Base-by-base conservation (phyloP, 2,113 vertebrate genomes). In the Egretta garzetta region DNA sequence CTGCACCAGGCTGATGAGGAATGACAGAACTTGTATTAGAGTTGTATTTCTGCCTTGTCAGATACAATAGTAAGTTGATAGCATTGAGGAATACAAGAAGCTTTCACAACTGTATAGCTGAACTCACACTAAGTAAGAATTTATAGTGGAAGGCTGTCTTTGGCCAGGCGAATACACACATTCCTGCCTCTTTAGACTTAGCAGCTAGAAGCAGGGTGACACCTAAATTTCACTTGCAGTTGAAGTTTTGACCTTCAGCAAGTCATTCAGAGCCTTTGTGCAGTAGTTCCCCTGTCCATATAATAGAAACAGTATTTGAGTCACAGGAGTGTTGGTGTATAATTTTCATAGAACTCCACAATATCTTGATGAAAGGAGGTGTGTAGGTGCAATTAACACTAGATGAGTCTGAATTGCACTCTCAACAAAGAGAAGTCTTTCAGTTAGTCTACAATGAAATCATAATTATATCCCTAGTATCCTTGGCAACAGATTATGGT, bases 321-420 rank as follows among this genome's bases (percentile, higher is more conserved):
- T 81, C 55, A 45, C 52, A 52, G 43, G 47, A 67, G 47, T 35
- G 60, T 6, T 74, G 72, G 20, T 28, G 13, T 71, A 1, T 75
- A 62, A 74, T 93, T 93, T 95, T 72, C 86, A 26, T 72, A 21
- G 66, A 45, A 19, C 70, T 85, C 43, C 27, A 47, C 59, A 63
- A 24, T 24, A 67, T 58, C 83, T 33, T 86, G 73, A 80, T 88
- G 83, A 67, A 94, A 94, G 83, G 83, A 58, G 55, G 41, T 58
- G 56, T 87, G 68, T 49, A 95, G 86, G 50, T 89, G 68, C 76
- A 89, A 75, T 96, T 96, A 95, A 84, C 74, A 64, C 37, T n/a
- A 43, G 64, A 27, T 87, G 68, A 95, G 47, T 73, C 93, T 87
- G 91, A 91, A 93, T 14, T 84, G 41, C 47, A 21, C 86, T 84